A percentile compares a stretch with the other conserved stretches of the same genome.
phyloP scores from a whole-genome alignment of 1,140 invertebrate species.

The Scaptodrosophila lebanonensis region DNA sequence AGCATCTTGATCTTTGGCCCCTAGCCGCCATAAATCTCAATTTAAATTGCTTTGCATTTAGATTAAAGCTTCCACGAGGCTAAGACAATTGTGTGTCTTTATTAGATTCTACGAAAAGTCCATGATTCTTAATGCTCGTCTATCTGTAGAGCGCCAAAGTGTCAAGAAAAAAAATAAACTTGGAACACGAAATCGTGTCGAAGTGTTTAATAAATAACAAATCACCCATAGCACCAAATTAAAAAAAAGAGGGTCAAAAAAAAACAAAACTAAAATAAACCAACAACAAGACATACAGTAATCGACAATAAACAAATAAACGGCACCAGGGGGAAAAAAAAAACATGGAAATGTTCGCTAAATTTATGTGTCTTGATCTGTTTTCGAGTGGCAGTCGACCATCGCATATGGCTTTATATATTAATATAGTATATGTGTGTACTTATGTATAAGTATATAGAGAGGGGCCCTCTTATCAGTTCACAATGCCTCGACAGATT shows the following conservation, averaged over 20 bases:
- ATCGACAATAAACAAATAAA: conserved; percentile 18
- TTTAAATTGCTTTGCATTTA: conserved; percentile 60
- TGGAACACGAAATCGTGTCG: conserved; percentile 24
- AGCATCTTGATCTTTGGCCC: conserved; percentile 57
- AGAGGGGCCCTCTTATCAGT: conserved; percentile 31
- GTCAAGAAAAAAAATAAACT: conserved; percentile 27
- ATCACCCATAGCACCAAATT: conserved; percentile 31
- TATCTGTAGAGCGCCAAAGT: conserved; percentile 16
- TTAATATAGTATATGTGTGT: conserved; percentile 15
- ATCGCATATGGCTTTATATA: too few relatives aligned
- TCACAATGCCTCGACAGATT: conserved; percentile 32
- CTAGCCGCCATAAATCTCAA: conserved; percentile 56
- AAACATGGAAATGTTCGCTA: conserved; percentile 4
- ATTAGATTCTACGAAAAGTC: conserved; percentile 22
- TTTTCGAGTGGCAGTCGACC: conserved; percentile 40
- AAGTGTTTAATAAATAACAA: conserved; percentile 57
- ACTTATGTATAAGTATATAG: conserved; percentile 11
- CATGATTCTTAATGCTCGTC: conserved; percentile 4
- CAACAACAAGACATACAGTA: conserved; percentile 15
- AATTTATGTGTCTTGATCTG: conserved; percentile 51
- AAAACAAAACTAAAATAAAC: not conserved
- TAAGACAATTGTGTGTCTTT: conserved; percentile 39
- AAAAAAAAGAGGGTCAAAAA: not conserved
- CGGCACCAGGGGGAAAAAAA: not conserved
- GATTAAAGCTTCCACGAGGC: conserved; percentile 39